Evolutionary conservation across 2,797 vertebrate species (phyloP).

Genomic region (Alosa sapidissima): DNA sequence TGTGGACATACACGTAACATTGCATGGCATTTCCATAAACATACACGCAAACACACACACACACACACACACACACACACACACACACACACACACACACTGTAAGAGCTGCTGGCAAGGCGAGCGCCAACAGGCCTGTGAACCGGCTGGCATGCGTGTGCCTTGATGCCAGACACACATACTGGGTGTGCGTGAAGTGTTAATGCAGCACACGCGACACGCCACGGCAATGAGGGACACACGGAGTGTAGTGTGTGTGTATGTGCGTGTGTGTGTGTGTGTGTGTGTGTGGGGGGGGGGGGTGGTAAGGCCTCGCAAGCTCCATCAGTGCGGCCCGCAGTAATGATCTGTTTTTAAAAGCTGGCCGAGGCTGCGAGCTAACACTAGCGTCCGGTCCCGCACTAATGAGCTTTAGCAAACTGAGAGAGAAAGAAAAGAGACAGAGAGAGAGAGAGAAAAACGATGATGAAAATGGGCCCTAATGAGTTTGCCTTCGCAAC

Average conservation of each 20-base stretch:
- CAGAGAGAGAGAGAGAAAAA: background rate
- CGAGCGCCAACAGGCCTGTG: conserved; percentile 1
- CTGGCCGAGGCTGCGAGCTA: background rate
- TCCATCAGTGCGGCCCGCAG: background rate
- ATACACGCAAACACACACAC: background rate
- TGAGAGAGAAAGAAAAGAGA: background rate
- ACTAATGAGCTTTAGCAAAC: background rate
- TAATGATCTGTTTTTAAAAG: background rate
- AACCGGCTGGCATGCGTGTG: background rate
- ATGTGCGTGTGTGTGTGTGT: background rate
- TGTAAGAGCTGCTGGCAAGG: background rate
- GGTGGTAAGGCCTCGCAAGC: background rate
- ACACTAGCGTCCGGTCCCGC: background rate
- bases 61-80: background rate
- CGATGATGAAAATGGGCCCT: background rate
- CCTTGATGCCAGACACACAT: background rate
- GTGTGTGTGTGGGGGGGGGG: background rate
- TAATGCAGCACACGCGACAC: background rate
- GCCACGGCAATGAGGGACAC: background rate
- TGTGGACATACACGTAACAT: background rate
- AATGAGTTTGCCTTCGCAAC: background rate
- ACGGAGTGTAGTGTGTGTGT: background rate
- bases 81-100: conserved; percentile 29
- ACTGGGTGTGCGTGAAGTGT: background rate
- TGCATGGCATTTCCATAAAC: background rate